Evolutionary conservation across 2,888 invertebrate genomes (phyloP), one percentile per base, ranked within the genome.

Genomic region (Dryobotodes eremita): DNA sequence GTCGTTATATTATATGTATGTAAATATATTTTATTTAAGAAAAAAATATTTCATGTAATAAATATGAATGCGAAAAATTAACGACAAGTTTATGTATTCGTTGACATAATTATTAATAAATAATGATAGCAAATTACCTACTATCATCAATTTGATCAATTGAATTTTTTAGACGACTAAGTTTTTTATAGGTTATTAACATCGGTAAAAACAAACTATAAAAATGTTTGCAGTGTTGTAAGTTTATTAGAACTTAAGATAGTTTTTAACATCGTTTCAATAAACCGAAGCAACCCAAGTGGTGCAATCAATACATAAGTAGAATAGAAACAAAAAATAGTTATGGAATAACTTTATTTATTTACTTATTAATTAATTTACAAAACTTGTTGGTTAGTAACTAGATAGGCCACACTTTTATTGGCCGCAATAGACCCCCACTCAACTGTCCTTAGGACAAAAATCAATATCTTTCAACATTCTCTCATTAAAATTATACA

Each of bases 51-150:
- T 46, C 5, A 5, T 7, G 59, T 26, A 55, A 75, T 70, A 55
- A 65, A 82, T 62, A 62, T 53, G 13, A 15, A 50, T 61, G 15
- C 23, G 13, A 53, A 59, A 57, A 78, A n/a, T 62, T 65, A 50
- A 78, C 57, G 62, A 84, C 59, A 64, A 59, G 46, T 69, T 84
- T 70, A 53, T n/a, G 31, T 46, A 48, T 83, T 15, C 68, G n/a
- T 68, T 72, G 53, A 71, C 36, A 71, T 53, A 36, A 77, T 78
- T 36, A 77, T 78, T 36, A 69, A 69, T 66, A 72, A 64, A 69
- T 62, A 68, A 68, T 50, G n/a, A 31, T 20, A 23, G 65, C 79
- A 78, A 79, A 79, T 84, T 42, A n/a, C n/a, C n/a, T n/a, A 17
- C 59, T 50, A 15, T 46, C 48, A 17, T 20, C 42, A 17, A 71